These are phyloP conservation scores for Chrysolina oricalcia DNA, from an alignment of 2,888 invertebrate genomes.

Conservation along the genomic window DNA sequence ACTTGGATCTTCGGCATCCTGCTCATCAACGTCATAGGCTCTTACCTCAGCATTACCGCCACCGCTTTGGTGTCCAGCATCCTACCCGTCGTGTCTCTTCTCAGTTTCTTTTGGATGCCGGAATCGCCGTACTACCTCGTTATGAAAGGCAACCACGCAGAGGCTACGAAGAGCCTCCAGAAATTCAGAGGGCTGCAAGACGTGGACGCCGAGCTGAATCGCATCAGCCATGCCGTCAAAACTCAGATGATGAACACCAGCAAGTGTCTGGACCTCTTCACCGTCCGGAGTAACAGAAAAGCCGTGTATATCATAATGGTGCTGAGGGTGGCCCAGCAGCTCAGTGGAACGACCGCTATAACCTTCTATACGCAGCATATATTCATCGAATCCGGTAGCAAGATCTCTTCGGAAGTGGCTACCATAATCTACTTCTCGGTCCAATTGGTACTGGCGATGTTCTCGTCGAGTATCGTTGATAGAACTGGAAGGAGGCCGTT, in stretches of 20 bases:
- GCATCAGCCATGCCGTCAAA: constrained; percentile 65
- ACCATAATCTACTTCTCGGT: constrained; percentile 70
- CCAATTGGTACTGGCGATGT: constrained; percentile 74
- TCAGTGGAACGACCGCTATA: constrained; percentile 78
- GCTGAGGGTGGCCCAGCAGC: constrained; percentile 74
- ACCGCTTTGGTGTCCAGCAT: constrained; percentile 73
- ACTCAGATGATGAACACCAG: constrained; percentile 73
- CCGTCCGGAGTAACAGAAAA: constrained; percentile 76
- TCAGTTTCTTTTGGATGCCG: constrained; percentile 74
- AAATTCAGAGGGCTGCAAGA: constrained; percentile 72
- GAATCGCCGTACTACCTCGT: constrained; percentile 76
- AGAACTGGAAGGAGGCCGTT: constrained; percentile 74
- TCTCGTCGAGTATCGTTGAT: constrained; percentile 77
- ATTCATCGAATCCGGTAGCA: constrained; percentile 69
- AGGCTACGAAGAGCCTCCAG: constrained; percentile 72
- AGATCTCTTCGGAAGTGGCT: constrained; percentile 69
- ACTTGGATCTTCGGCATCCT: constrained; percentile 74
- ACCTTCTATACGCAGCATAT: constrained; percentile 77
- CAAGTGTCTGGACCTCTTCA: constrained; percentile 75
- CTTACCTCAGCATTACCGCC: constrained; percentile 71
- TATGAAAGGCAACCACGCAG: constrained; percentile 69
- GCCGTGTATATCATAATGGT: constrained; percentile 78
- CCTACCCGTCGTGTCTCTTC: constrained; percentile 71
- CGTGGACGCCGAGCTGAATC: constrained; percentile 70
- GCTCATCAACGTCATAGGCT: constrained; percentile 72